Percentiles rank a stretch among this genome's conserved stretches.
Conservation (phyloP, 2,888 invertebrate species). For the Crematogaster levior region DNA sequence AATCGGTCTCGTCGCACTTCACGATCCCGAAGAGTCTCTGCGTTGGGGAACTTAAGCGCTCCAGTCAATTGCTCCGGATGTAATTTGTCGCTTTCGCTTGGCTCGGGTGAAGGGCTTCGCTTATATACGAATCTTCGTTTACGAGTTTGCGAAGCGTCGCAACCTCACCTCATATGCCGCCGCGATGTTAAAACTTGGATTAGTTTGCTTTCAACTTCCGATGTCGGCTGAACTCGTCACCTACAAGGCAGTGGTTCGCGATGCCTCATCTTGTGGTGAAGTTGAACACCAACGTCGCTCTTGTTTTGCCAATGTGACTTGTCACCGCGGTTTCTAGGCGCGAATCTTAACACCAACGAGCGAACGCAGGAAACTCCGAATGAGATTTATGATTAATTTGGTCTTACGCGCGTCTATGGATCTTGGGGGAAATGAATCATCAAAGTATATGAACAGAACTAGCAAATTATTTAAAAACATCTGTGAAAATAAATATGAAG, state of each 20-base stretch:
- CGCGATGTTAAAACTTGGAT: conserved; percentile 78
- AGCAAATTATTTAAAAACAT: not conserved
- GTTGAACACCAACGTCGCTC: conserved; percentile 18
- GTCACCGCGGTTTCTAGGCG: conserved; percentile 28
- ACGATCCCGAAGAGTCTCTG: conserved; percentile 58
- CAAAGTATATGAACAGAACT: not conserved
- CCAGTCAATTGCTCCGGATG: conserved; percentile 73
- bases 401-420: conserved; percentile 10
- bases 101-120: conserved; percentile 32
- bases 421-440: not conserved
- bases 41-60: conserved; percentile 60
- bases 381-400: conserved; percentile 42
- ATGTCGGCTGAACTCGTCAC: conserved; percentile 67
- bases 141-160: conserved; percentile 42
- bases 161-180: conserved; percentile 41
- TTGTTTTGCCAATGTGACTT: conserved; percentile 42
- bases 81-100: conserved; percentile 67
- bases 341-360: conserved; percentile 47
- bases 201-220: conserved; percentile 75
- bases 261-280: conserved; percentile 9
- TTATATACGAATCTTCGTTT: conserved; percentile 28
- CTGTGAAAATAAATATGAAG: not conserved
- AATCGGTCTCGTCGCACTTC: conserved; percentile 70
- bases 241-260: conserved; percentile 10
- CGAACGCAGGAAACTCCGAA: conserved; percentile 32